Conservation (phyloP, 1,140 invertebrate genomes). For the Mactra quadrangularis region DNA sequence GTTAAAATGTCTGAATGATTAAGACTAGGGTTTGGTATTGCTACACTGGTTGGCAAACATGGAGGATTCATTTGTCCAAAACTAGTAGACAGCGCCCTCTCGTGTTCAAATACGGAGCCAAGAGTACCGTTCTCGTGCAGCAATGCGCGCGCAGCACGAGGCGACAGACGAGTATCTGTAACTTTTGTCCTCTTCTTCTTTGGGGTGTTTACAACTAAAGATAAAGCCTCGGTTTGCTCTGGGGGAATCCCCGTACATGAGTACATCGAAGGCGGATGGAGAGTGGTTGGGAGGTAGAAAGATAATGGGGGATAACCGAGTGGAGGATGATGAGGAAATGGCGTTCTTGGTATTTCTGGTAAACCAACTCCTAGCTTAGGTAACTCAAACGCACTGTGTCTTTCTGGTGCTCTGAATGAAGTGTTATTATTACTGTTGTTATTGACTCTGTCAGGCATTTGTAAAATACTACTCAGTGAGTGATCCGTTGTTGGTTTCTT, state of each 20-base stretch:
- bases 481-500: constrained; percentile 62
- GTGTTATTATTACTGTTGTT: constrained; percentile 15
- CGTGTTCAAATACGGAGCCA: constrained; percentile 60
- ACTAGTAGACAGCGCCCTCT: constrained; percentile 35
- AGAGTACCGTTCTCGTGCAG: constrained; percentile 78
- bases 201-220: constrained; percentile 94
- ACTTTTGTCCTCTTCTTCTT: constrained; percentile 97
- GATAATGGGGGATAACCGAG: constrained; percentile 75
- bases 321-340: constrained; percentile 68
- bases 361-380: constrained; percentile 61
- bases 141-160: constrained; percentile 84
- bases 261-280: constrained; percentile 88
- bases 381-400: constrained; percentile 77
- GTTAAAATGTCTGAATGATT: constrained; percentile 94
- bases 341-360: constrained; percentile 64
- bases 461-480: constrained; percentile 49
- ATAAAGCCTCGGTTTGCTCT: constrained; percentile 96
- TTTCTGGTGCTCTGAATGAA: constrained; percentile 67
- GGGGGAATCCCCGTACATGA: constrained; percentile 86
- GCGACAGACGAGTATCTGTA: constrained; percentile 97
- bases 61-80: constrained; percentile 86
- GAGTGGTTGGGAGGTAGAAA: constrained; percentile 76
- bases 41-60: constrained; percentile 94
- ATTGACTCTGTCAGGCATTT: constrained; percentile 50
- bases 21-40: constrained; percentile 97